Evolutionary conservation across 2,113 vertebrate species (phyloP), one percentile per base, ranked within the genome.

Genomic region (Origma solitaria): DNA sequence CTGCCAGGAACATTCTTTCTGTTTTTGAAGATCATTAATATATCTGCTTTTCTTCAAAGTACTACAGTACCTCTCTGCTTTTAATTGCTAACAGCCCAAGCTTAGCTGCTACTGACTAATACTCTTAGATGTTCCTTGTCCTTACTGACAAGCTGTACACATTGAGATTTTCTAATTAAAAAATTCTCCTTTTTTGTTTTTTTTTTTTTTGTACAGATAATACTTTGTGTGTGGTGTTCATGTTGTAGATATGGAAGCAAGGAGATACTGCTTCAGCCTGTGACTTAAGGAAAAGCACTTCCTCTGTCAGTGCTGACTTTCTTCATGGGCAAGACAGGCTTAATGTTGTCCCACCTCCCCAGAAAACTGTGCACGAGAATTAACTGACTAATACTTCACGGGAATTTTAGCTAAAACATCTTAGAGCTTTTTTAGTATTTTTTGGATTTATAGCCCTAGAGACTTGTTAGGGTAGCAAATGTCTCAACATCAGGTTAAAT

Each of bases 1-100:
- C 64, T 96, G 94, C 87, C 94, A 96, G 90, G 82, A 96, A 88
- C 93, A 93, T 90, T 95, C 87, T 81, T 95, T 94, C 68, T 95
- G 76, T 49, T 96, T 94, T 90, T 96, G 49, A 95, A 88, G 79
- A 88, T 86, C 82, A 61, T 73, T 80, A 87, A 60, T 85, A 20
- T 86, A 94, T 92, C 72, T 86, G 56, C 64, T 92, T 94, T 90
- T 86, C 60, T 95, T 96, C 72, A 78, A 88, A 96, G 54, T 76
- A 37, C 40, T 76, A 22, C 60, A 70, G 33, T 86, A 82, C 91
- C 61, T 92, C 49, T 93, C 86, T 86, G 40, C 51, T 93, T 92
- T 93, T 88, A 68, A 71, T 92, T 45, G 44, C 18, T 79, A 93
- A 69, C 22, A 84, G 61, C 65, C 49, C 0, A 4, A 78, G 64